A percentile compares a stretch with the other conserved stretches of the same genome.
Conservation (phyloP, 1,140 invertebrate species). For the Rhopalosiphum maidis region DNA sequence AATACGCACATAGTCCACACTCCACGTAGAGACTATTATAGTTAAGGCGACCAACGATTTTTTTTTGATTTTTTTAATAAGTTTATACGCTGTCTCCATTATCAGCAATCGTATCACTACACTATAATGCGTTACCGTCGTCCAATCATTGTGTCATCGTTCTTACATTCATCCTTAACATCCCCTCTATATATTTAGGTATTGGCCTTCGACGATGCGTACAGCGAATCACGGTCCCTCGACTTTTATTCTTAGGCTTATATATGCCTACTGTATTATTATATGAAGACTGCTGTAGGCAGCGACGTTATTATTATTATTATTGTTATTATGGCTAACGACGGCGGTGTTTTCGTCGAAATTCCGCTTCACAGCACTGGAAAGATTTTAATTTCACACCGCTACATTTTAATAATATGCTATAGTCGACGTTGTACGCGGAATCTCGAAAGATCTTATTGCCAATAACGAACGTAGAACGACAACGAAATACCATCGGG, state of each 20-base stretch:
- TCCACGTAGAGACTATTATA: too few relatives aligned
- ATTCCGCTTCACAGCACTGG: neutral
- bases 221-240: neutral
- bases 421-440: neutral
- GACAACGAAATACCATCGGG: neutral
- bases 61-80: too few relatives aligned
- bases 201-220: neutral
- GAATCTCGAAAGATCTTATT: neutral
- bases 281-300: neutral
- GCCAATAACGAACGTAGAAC: neutral
- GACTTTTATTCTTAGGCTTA: neutral
- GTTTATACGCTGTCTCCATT: neutral
- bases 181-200: neutral
- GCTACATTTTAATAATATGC: neutral
- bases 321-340: neutral
- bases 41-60: too few relatives aligned
- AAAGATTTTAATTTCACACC: conserved; percentile 4
- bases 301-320: neutral
- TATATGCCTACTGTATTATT: neutral
- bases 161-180: too few relatives aligned
- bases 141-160: neutral
- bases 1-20: too few relatives aligned
- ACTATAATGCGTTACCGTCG: neutral
- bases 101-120: neutral
- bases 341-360: neutral